Conservation (phyloP, 1,140 invertebrate genomes). For the Melanaphis sacchari region DNA sequence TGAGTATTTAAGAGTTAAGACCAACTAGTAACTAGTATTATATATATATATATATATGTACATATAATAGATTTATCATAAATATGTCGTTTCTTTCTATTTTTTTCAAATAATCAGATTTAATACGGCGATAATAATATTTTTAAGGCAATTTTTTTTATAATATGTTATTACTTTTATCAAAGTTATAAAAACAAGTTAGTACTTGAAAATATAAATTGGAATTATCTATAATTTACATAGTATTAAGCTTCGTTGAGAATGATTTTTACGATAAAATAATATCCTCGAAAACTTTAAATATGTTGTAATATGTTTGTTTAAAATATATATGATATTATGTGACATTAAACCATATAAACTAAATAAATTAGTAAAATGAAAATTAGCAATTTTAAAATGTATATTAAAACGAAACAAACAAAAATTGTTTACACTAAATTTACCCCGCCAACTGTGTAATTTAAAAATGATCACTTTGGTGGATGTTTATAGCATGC, state of each 20-base stretch:
- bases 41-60: too few species aligned
- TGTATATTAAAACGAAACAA: not conserved
- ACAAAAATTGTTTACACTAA: constrained; percentile 29
- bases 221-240: not conserved
- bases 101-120: not conserved
- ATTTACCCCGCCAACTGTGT: not conserved
- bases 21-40: too few species aligned
- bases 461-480: constrained; percentile 19
- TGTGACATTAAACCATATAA: not conserved
- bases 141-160: not conserved
- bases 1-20: not conserved
- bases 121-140: not conserved
- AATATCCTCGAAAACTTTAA: not conserved
- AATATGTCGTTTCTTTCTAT: too few species aligned
- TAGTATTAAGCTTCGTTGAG: not conserved
- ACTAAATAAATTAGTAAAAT: not conserved
- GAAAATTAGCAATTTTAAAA: not conserved
- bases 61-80: too few species aligned
- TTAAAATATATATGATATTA: not conserved
- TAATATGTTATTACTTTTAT: not conserved
- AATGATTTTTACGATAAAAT: not conserved
- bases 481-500: not conserved
- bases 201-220: not conserved
- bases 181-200: not conserved
- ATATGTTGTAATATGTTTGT: not conserved